These are phyloP conservation scores for Callinectes sapidus DNA, from an alignment of 2,888 invertebrate genomes.

Conservation along the genomic window DNA sequence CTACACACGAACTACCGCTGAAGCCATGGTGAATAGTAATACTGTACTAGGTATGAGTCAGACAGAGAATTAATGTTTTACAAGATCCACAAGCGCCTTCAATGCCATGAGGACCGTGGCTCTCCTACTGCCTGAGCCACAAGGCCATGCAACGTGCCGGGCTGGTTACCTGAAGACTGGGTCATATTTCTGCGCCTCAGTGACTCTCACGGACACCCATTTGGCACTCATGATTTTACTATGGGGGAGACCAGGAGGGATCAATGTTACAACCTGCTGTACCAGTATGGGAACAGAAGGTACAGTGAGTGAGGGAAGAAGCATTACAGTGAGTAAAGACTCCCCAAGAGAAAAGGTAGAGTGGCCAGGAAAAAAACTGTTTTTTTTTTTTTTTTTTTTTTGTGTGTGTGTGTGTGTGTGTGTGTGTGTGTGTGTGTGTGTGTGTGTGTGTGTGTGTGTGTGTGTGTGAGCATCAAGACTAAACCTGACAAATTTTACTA, in stretches of 20 bases:
- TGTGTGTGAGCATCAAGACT: neutral
- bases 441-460: constrained; percentile 18
- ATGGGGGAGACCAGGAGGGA: constrained; percentile 56
- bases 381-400: too few species aligned
- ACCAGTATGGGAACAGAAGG: neutral
- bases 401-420: constrained; percentile 48
- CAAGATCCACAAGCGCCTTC: constrained; percentile 22
- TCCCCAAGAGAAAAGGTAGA: neutral
- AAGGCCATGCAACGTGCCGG: constrained; percentile 58
- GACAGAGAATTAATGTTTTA: constrained; percentile 36
- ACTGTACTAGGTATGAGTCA: constrained; percentile 13
- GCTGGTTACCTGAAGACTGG: constrained; percentile 64
- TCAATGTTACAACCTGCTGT: constrained; percentile 27
- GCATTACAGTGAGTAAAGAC: neutral
- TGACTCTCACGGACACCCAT: constrained; percentile 50
- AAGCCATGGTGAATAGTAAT: constrained; percentile 39
- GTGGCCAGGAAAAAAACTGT: neutral
- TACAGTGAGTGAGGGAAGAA: neutral
- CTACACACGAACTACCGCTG: constrained; percentile 51
- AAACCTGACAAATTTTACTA: neutral
- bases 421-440: constrained; percentile 19
- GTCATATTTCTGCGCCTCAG: constrained; percentile 51
- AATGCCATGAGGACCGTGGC: constrained; percentile 17
- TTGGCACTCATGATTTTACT: constrained; percentile 63
- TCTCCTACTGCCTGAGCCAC: constrained; percentile 49